Evolutionary conservation across 2,113 vertebrate species (phyloP).

Genomic region (Festucalex cinctus): DNA sequence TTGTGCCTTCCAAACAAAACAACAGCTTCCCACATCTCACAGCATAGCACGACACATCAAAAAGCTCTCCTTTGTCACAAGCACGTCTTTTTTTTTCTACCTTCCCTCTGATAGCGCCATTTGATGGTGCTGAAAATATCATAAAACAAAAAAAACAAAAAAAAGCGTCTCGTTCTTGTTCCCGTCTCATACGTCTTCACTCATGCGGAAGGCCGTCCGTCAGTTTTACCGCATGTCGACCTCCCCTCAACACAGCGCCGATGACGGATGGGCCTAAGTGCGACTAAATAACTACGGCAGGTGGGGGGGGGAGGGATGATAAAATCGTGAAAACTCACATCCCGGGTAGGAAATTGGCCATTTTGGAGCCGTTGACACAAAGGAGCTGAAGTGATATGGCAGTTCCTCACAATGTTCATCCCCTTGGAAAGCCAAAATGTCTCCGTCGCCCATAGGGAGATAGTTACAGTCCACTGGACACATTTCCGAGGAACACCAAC

Average conservation of each 20-base stretch:
- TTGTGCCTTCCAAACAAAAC: not conserved
- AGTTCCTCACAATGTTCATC: slow-evolving; percentile 44
- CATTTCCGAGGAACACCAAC: slow-evolving; percentile 38
- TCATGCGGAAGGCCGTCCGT: slow-evolving; percentile 68
- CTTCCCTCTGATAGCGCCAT: slow-evolving; percentile 32
- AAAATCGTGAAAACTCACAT: slow-evolving; percentile 69
- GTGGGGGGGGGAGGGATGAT: too few relatives aligned
- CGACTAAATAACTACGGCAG: slow-evolving; percentile 60
- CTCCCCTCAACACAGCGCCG: slow-evolving; percentile 52
- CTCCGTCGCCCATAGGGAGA: slow-evolving; percentile 37
- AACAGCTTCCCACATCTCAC: too few relatives aligned
- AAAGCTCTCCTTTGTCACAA: slow-evolving; percentile 20
- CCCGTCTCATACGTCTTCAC: slow-evolving; percentile 64
- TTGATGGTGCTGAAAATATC: slow-evolving; percentile 46
- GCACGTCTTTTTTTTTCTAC: slow-evolving; percentile 34
- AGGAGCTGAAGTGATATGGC: slow-evolving; percentile 49
- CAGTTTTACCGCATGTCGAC: slow-evolving; percentile 73
- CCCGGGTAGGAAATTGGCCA: slow-evolving; percentile 67
- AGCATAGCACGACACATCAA: slow-evolving; percentile 12
- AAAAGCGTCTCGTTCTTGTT: slow-evolving; percentile 17
- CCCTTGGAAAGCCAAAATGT: slow-evolving; percentile 32
- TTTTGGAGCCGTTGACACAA: slow-evolving; percentile 66
- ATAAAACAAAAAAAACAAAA: slow-evolving; percentile 27
- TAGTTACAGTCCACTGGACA: slow-evolving; percentile 41
- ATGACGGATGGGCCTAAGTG: slow-evolving; percentile 69